These are phyloP conservation scores for Lepidochrysops patricia DNA, from an alignment of 2,888 invertebrate genomes.

Conservation along the genomic window DNA sequence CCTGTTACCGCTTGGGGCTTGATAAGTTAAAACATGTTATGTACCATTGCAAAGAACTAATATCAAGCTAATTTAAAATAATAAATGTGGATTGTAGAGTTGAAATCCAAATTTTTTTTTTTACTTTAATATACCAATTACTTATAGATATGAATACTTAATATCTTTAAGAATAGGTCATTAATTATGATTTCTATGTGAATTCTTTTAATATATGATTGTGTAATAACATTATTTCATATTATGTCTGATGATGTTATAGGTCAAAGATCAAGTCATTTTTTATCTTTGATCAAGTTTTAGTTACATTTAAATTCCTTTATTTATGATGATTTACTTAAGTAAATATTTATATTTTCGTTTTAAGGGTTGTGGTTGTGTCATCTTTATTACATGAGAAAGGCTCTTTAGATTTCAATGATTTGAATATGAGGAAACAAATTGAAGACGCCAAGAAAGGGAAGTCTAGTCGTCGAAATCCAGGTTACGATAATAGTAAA, in stretches of 20 bases:
- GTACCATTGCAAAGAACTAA: too few species aligned
- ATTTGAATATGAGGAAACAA: constrained; percentile 76
- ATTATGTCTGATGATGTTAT: not conserved
- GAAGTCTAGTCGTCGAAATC: constrained; percentile 55
- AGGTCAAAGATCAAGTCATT: not conserved
- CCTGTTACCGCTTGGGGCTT: too few species aligned
- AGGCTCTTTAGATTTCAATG: constrained; percentile 79
- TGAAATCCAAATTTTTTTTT: too few species aligned
- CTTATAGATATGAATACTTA: not conserved
- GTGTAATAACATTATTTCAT: not conserved
- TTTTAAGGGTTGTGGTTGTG: constrained; percentile 78
- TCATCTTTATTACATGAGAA: constrained; percentile 82
- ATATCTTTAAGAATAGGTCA: not conserved
- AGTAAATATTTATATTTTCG: not conserved
- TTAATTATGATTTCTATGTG: not conserved
- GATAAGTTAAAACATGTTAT: too few species aligned
- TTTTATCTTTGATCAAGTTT: too few species aligned
- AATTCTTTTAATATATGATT: not conserved
- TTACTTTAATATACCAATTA: not conserved
- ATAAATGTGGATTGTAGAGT: not conserved
- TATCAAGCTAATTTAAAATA: too few species aligned
- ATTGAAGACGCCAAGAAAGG: constrained; percentile 49
- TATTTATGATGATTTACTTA: too few species aligned
- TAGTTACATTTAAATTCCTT: too few species aligned
- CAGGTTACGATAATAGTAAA: constrained; percentile 84